phyloP scores from a whole-genome alignment of 1,140 invertebrate species.

The Meloidogyne hapla region DNA sequence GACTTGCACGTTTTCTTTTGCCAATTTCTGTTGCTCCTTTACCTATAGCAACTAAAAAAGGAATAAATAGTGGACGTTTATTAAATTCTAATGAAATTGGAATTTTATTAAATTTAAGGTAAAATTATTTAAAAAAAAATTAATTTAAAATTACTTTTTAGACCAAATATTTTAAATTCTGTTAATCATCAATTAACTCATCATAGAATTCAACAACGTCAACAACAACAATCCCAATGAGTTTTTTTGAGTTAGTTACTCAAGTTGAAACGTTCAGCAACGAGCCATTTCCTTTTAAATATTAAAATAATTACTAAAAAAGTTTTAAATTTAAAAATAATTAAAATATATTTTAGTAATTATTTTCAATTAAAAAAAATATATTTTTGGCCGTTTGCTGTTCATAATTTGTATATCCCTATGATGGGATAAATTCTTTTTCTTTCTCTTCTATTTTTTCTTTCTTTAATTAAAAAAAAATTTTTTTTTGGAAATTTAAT shows the following conservation, averaged over 20 bases:
- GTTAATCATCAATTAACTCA: conserved; percentile 22
- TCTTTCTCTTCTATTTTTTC: neutral
- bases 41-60: conserved; percentile 29
- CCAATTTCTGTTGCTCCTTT: conserved; percentile 28
- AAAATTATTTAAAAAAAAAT: neutral
- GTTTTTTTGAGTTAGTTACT: neutral
- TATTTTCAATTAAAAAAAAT: no score
- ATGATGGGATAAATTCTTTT: conserved; percentile 1
- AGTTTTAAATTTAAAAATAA: no score
- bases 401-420: conserved; percentile 6
- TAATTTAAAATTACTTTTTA: conserved; percentile 18
- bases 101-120: conserved; percentile 48
- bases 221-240: neutral
- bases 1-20: conserved; percentile 44
- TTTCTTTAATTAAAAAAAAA: neutral
- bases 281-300: neutral
- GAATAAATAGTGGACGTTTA: neutral
- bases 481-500: no score
- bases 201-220: neutral
- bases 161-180: conserved; percentile 40
- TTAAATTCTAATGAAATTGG: conserved; percentile 36
- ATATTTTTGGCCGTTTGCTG: neutral
- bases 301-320: no score
- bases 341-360: no score
- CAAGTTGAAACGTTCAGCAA: neutral